Base-by-base conservation (phyloP, 2,888 invertebrate species). In the Rhaphigaster nebulosa region DNA sequence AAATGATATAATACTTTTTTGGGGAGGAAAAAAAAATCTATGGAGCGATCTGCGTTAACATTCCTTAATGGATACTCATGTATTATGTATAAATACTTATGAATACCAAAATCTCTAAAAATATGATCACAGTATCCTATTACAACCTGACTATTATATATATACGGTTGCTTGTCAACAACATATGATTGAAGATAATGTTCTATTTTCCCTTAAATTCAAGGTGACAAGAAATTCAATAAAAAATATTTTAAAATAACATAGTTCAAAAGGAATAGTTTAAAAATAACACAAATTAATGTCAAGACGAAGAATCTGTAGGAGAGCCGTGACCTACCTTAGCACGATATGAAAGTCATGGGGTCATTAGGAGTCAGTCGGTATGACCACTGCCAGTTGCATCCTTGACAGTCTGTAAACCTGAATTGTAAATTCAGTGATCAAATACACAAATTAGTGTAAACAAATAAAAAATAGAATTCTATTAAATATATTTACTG, bases 361-460 rank as follows among this genome's bases (percentile, higher is more conserved):
- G 70, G 70, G 70, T 70, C 70, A 70, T 70, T 70, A 70, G 34
- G 70, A 70, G 70, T 70, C 70, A 70, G 70, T 34, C 34, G 38
- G 70, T 70, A 70, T 70, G 70, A 70, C 70, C 70, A 70, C 70
- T 70, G 70, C 34, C 70, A 34, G 18, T 34, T 34, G 20, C 20
- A 70, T 70, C 70, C 70, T 70, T 70, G 70, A 70, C 70, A 6
- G 34, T 70, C 70, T 34, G 70, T 34, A 70, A 34, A 34, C 70
- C 20, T 70, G 34, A 70, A 70, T 70, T 34, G 70, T 70, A 34
- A 5, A 70, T 70, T 10, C 34, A 34, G 1, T 70, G 34, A 70
- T 18, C 70, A 18, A 34, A 34, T 34, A 34, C 20, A 34, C 34
- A 26, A 34, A 70, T 70, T 20, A 18, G 18, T 6, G 4, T 70